These are phyloP conservation scores for Drosophila obscura DNA, from an alignment of 1,140 invertebrate genomes.

Conservation along the genomic window DNA sequence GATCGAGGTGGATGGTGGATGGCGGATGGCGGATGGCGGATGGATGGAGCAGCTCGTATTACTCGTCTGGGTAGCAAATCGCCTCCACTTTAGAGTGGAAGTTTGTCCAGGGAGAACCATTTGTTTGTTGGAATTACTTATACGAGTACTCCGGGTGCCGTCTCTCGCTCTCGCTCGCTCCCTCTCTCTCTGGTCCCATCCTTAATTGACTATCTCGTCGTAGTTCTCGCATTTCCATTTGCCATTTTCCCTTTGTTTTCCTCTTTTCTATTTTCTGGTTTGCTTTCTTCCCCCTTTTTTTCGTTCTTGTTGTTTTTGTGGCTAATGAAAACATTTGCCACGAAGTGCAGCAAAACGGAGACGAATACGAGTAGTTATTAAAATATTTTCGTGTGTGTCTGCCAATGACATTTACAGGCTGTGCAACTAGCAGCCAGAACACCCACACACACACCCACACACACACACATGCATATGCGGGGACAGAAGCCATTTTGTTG, in stretches of 20 bases:
- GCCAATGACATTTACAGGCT: slow-evolving; percentile 65
- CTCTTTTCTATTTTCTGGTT: slow-evolving; percentile 4
- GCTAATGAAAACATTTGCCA: slow-evolving; percentile 78
- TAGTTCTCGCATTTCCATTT: no score
- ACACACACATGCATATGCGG: not conserved
- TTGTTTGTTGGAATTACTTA: no score
- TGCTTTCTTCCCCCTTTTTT: slow-evolving; percentile 1
- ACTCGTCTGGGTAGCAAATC: slow-evolving; percentile 10
- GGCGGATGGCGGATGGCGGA: no score
- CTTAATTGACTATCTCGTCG: no score
- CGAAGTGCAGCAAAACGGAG: slow-evolving; percentile 30
- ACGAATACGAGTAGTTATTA: slow-evolving; percentile 69
- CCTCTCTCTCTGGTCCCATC: no score
- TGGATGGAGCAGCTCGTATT: not conserved
- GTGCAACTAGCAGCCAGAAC: slow-evolving; percentile 40
- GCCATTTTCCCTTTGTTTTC: no score
- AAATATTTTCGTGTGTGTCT: slow-evolving; percentile 73
- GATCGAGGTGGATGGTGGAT: slow-evolving; percentile 15
- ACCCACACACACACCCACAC: slow-evolving; percentile 13
- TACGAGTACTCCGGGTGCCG: no score
- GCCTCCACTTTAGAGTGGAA: not conserved
- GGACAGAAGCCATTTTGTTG: slow-evolving; percentile 49
- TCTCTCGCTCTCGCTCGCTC: no score
- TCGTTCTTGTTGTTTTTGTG: slow-evolving; percentile 35
- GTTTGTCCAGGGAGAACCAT: no score